These are phyloP conservation scores for Tiaroga cobitis DNA, from an alignment of 2,797 vertebrate species.

Conservation along the genomic window DNA sequence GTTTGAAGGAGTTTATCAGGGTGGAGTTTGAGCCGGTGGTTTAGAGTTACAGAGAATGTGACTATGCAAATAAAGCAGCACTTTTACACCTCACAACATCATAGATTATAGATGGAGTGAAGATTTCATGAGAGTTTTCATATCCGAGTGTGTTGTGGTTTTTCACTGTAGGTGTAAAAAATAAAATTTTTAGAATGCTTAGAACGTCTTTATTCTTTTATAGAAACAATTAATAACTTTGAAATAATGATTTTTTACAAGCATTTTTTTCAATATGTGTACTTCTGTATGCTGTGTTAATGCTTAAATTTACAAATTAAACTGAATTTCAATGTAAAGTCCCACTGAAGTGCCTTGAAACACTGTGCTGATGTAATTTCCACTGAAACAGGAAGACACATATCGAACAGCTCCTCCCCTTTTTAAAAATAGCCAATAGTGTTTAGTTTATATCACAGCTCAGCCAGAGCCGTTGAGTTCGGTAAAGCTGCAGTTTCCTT, in stretches of 20 bases:
- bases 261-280: neutral
- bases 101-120: neutral
- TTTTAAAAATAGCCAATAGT: too few species aligned
- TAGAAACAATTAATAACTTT: neutral
- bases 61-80: slow-evolving; percentile 39
- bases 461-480: neutral
- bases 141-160: neutral
- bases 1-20: neutral
- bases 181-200: too few species aligned
- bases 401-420: too few species aligned
- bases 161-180: neutral
- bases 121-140: neutral
- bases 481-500: neutral
- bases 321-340: neutral
- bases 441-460: too few species aligned
- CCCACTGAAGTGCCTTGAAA: neutral
- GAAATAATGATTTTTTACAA: neutral
- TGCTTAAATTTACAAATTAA: neutral
- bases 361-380: neutral
- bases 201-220: neutral
- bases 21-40: neutral
- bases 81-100: neutral
- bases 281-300: neutral
- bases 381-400: neutral
- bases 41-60: slow-evolving; percentile 39